phyloP scores from a whole-genome alignment of 2,113 vertebrate genomes.

The Sceloporus undulatus region DNA sequence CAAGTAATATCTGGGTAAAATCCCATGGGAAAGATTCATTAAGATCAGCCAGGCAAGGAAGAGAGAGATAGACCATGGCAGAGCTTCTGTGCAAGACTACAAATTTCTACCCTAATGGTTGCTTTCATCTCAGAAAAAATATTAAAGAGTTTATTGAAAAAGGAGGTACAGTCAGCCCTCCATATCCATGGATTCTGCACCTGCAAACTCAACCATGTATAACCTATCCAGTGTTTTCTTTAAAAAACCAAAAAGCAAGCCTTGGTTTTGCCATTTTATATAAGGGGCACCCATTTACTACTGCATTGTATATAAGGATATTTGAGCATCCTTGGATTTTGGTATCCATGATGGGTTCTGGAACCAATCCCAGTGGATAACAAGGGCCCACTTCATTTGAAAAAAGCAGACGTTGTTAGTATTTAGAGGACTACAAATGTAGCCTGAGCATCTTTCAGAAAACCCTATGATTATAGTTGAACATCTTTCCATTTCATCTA shows the following conservation, averaged over 20 bases:
- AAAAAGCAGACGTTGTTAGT: not conserved
- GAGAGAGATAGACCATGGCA: not conserved
- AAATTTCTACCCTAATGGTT: not conserved
- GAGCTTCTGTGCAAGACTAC: not conserved
- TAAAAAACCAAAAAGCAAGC: too few relatives aligned
- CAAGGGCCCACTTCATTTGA: too few relatives aligned
- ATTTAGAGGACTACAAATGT: not conserved
- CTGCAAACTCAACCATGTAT: too few relatives aligned
- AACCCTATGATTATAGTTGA: too few relatives aligned
- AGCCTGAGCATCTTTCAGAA: not conserved
- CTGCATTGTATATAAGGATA: too few relatives aligned
- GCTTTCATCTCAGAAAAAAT: not conserved
- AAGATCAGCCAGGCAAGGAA: not conserved
- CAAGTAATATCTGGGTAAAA: not conserved
- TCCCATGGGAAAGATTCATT: accelerated
- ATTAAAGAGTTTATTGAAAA: not conserved
- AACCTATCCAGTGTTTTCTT: too few relatives aligned
- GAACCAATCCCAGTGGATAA: too few relatives aligned
- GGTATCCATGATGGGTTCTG: too few relatives aligned
- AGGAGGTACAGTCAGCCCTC: not conserved
- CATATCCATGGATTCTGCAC: too few relatives aligned
- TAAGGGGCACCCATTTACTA: too few relatives aligned
- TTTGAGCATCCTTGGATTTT: too few relatives aligned
- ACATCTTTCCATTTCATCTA: not conserved
- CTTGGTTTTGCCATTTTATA: too few relatives aligned